Base-by-base conservation (phyloP, 2,113 vertebrate species). In the Pachyramphus minor region DNA sequence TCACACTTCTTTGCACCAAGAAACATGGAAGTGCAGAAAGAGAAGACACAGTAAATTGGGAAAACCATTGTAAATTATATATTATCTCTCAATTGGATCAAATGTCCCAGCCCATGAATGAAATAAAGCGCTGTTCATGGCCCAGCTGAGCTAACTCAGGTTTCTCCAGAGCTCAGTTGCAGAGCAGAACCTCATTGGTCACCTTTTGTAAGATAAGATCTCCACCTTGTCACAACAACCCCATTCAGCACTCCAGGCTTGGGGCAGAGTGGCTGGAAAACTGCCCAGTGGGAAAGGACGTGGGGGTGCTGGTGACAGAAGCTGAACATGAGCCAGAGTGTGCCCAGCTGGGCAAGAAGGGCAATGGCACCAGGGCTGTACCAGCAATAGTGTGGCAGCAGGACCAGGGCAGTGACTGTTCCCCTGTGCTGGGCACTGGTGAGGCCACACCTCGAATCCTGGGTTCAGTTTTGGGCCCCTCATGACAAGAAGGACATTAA, bases 281-380 rank as follows among this genome's bases (percentile, higher is more conserved):
- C 21, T 66, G 35, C 59, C 42, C 31, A 50, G 42, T 0, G 1
- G 31, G 14, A 88, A 58, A 58, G 12, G 17, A 10, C 12, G 42
- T 28, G 50, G 25, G 7, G 3, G 3, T 27, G 25, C 12, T 37
- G 58, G 17, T 18, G 1, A 13, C 5, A 50, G 25, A 2, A 2
- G 8, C 50, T 4, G 8, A 28, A 58, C 0, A 0, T 19, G 50
- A 64, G 9, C 21, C 2, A 0, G 8, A 0, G 1, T 20, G 37
- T 33, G 31, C 42, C 35, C 35, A 27, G 58, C 4, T 66, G 59
- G 30, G 3, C 31, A 59, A 75, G n/a, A 20, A 37, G 41, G 19
- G 8, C 8, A 3, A 5, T 23, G 20, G 42, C 53, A 21, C 27
- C 31, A 28, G 59, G 1, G 25, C 21, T 73, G 31, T 88, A 59